Conservation (phyloP, 2,888 invertebrate species). For the Pterobdella sp. region DNA sequence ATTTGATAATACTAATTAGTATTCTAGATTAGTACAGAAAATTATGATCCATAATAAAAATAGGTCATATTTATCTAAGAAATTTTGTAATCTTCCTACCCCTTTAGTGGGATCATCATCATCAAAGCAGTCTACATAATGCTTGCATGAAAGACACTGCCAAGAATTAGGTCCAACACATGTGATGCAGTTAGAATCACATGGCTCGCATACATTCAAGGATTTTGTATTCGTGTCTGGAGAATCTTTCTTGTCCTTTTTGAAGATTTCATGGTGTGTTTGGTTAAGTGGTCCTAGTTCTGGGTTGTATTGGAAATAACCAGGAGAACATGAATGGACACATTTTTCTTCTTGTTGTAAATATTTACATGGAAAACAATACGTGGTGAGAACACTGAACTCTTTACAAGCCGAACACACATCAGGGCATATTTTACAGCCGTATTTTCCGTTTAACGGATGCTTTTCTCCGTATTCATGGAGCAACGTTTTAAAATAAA, state of each 20-base stretch:
- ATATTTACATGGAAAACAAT: conserved; percentile 77
- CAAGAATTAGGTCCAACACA: conserved; percentile 43
- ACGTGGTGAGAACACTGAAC: conserved; percentile 64
- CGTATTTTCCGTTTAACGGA: conserved; percentile 42
- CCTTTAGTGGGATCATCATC: conserved; percentile 27
- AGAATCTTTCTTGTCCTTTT: background rate
- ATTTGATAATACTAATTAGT: background rate
- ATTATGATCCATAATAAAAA: conserved; percentile 6
- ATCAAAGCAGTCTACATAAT: conserved; percentile 42
- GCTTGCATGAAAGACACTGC: conserved; percentile 41
- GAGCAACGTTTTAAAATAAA: conserved; percentile 17
- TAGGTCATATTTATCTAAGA: too few relatives aligned
- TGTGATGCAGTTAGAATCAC: conserved; percentile 73
- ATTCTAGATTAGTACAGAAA: background rate
- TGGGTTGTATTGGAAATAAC: conserved; percentile 71
- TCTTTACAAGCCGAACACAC: conserved; percentile 79
- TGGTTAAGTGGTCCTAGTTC: conserved; percentile 39
- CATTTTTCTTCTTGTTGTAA: conserved; percentile 63
- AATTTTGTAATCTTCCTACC: too few relatives aligned
- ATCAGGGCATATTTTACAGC: conserved; percentile 82
- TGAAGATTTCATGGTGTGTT: background rate
- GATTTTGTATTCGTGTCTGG: background rate
- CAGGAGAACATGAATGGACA: conserved; percentile 28
- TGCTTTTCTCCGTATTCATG: conserved; percentile 12
- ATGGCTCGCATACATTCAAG: conserved; percentile 64